phyloP scores from a whole-genome alignment of 2,888 invertebrate species.

The Clivina fossor region DNA sequence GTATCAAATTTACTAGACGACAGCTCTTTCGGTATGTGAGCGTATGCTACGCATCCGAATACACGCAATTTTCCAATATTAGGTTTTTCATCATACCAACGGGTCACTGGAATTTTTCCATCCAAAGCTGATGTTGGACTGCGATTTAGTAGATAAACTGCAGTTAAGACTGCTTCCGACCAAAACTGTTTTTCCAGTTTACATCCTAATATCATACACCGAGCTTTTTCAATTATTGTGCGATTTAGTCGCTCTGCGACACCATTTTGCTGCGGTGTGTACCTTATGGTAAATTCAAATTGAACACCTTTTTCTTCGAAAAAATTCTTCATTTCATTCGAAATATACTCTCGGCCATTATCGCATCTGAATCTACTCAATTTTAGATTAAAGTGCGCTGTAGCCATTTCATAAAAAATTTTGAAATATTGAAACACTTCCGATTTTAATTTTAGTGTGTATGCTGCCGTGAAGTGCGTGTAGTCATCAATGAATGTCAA shows the following conservation, averaged over 20 bases:
- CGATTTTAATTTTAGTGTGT: slow-evolving; percentile 36
- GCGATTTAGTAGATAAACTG: slow-evolving; percentile 46
- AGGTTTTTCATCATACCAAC: slow-evolving; percentile 35
- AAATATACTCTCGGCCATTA: slow-evolving; percentile 46
- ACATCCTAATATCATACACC: slow-evolving; percentile 38
- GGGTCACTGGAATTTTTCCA: slow-evolving; percentile 35
- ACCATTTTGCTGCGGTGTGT: slow-evolving; percentile 44
- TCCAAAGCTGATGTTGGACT: slow-evolving; percentile 45
- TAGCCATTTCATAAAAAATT: slow-evolving; percentile 38
- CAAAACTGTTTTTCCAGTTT: slow-evolving; percentile 39
- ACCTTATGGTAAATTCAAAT: slow-evolving; percentile 41
- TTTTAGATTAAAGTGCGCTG: slow-evolving; percentile 40
- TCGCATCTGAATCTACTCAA: slow-evolving; percentile 41
- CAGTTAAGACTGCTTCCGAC: slow-evolving; percentile 46
- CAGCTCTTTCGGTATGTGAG: slow-evolving; percentile 36
- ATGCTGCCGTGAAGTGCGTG: slow-evolving; percentile 39
- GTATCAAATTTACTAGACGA: slow-evolving; percentile 37
- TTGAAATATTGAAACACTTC: slow-evolving; percentile 42
- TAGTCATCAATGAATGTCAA: slow-evolving; percentile 42
- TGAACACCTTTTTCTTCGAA: slow-evolving; percentile 41
- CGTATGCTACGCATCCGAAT: slow-evolving; percentile 38
- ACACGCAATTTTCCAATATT: slow-evolving; percentile 36
- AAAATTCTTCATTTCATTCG: slow-evolving; percentile 41
- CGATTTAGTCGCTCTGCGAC: slow-evolving; percentile 43
- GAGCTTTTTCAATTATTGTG: slow-evolving; percentile 39